A percentile compares a stretch with the other conserved stretches of the same genome.
Evolutionary conservation across 2,797 vertebrate species (phyloP).

Genomic region (Ibycter americanus): DNA sequence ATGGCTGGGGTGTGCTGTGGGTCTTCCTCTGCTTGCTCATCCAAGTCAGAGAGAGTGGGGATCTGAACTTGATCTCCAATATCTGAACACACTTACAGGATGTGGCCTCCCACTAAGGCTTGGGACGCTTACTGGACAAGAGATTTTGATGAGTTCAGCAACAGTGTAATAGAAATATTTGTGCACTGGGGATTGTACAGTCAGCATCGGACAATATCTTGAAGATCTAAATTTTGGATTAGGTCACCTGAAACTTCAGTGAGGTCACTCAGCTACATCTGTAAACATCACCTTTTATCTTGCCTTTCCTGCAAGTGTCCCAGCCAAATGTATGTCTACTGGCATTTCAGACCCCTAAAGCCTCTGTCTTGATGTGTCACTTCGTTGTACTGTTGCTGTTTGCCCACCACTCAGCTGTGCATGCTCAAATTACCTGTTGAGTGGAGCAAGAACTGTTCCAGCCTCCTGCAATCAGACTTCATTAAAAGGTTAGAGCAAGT

Average conservation of each 20-base stretch:
- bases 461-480: background rate
- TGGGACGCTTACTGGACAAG: background rate
- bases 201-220: background rate
- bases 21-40: background rate
- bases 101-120: background rate
- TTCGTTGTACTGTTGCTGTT: background rate
- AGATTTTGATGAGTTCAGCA: background rate
- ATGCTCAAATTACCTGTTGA: background rate
- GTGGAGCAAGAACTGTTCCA: background rate
- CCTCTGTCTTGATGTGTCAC: background rate
- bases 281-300: background rate
- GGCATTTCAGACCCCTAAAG: background rate
- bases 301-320: background rate
- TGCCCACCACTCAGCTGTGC: background rate
- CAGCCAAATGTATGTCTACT: background rate
- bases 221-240: background rate
- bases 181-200: background rate
- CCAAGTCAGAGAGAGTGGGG: background rate
- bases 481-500: background rate
- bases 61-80: background rate
- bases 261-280: background rate
- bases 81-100: accelerated
- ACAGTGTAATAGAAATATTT: background rate
- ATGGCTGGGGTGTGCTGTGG: background rate
- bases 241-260: background rate